Percentiles rank a stretch among this genome's conserved stretches.
phyloP scores from a whole-genome alignment of 2,113 vertebrate species.

The Chrysemys picta region DNA sequence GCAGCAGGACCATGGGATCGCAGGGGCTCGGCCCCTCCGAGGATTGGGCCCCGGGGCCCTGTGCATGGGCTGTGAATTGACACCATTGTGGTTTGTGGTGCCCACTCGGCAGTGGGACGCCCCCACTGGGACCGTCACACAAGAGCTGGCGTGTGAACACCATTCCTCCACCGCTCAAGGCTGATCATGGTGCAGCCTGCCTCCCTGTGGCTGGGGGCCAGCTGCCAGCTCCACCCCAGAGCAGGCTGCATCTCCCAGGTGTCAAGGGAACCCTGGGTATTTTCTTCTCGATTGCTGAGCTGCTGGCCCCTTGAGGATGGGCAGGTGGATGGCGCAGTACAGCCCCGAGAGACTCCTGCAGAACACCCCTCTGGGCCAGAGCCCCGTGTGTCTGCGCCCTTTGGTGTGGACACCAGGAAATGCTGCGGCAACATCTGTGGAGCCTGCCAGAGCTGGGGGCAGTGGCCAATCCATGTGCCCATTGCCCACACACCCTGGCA shows the following conservation, averaged over 20 bases:
- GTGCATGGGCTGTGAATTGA: background rate
- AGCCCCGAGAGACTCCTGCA: background rate
- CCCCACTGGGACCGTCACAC: background rate
- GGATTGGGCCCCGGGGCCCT: too few species aligned
- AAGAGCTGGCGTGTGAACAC: background rate
- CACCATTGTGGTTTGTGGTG: background rate
- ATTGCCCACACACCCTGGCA: background rate
- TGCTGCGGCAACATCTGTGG: too few species aligned
- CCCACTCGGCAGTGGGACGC: background rate
- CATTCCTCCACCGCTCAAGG: too few species aligned
- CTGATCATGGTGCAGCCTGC: too few species aligned
- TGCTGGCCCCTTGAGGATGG: background rate
- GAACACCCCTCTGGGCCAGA: background rate
- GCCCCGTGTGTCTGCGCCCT: too few species aligned
- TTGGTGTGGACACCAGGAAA: too few species aligned
- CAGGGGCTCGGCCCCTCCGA: too few species aligned
- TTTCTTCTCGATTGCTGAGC: background rate
- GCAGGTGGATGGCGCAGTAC: background rate
- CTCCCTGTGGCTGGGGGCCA: background rate
- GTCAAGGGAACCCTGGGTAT: background rate
- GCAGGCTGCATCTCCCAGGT: background rate
- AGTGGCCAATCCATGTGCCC: too few species aligned
- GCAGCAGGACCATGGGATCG: too few species aligned
- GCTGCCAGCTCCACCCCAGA: background rate
- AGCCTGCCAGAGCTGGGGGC: too few species aligned